These are phyloP conservation scores for Drosophila kepulauana DNA, from an alignment of 1,140 invertebrate species.

Conservation along the genomic window DNA sequence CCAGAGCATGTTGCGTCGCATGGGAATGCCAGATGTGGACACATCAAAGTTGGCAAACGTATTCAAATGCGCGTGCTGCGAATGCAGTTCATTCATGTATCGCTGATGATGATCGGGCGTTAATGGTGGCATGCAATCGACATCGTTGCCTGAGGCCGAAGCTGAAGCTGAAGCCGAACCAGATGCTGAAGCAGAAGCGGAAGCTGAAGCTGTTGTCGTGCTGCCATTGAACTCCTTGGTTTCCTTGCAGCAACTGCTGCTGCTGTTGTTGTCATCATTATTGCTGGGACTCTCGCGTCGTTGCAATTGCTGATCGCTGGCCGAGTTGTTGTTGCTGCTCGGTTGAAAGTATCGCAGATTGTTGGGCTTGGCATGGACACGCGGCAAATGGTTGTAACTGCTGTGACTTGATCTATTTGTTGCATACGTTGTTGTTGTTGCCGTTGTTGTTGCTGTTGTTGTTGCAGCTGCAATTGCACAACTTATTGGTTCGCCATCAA, in stretches of 20 bases:
- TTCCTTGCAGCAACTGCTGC: conserved; percentile 11
- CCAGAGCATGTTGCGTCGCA: conserved; percentile 62
- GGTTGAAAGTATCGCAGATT: conserved; percentile 44
- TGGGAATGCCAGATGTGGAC: conserved; percentile 28
- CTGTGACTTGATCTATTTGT: conserved; percentile 61
- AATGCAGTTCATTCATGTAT: conserved; percentile 2
- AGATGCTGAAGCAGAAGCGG: background rate
- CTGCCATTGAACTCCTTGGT: conserved; percentile 17
- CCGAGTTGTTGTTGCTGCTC: conserved; percentile 2
- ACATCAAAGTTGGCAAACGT: conserved; percentile 42
- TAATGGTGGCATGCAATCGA: conserved; percentile 29
- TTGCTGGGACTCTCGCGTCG: background rate
- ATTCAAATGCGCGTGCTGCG: background rate
- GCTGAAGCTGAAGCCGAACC: background rate
- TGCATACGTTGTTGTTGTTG: background rate
- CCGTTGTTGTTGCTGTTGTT: conserved; percentile 17
- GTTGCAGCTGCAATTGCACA: conserved; percentile 17
- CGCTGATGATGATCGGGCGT: conserved; percentile 52
- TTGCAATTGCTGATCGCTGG: conserved; percentile 9
- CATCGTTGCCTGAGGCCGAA: conserved; percentile 18
- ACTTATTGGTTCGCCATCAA: conserved; percentile 18
- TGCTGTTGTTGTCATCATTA: conserved; percentile 9
- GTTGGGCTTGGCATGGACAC: conserved; percentile 61
- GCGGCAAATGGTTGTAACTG: conserved; percentile 68
- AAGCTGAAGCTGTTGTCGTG: background rate